A percentile compares a stretch with the other conserved stretches of the same genome.
phyloP scores from a whole-genome alignment of 2,888 invertebrate species.

The Acrocera orbiculus region DNA sequence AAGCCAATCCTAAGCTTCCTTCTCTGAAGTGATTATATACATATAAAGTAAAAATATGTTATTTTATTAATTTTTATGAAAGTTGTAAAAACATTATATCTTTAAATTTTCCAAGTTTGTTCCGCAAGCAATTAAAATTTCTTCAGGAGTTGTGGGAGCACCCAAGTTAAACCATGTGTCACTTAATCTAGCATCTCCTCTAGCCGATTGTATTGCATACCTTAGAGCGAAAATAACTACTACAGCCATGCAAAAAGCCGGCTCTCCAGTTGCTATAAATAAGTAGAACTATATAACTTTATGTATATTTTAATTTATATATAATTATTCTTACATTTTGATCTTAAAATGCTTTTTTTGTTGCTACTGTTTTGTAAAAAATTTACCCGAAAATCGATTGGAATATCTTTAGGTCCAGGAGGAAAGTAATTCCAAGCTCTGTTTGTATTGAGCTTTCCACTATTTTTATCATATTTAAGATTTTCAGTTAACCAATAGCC shows the following conservation, averaged over 20 bases:
- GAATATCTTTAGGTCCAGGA: constrained; percentile 52
- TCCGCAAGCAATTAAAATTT: not conserved
- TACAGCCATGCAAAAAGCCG: constrained; percentile 34
- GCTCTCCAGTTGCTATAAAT: constrained; percentile 37
- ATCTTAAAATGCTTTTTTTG: constrained; percentile 42
- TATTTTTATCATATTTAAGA: constrained; percentile 36
- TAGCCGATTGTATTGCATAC: constrained; percentile 40
- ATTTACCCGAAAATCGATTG: constrained; percentile 44
- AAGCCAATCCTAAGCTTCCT: too few species aligned
- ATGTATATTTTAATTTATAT: constrained; percentile 29
- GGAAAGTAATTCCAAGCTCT: constrained; percentile 59
- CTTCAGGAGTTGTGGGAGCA: constrained; percentile 29
- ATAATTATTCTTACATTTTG: constrained; percentile 43
- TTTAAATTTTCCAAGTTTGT: too few species aligned
- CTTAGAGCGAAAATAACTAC: constrained; percentile 41
- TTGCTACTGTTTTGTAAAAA: constrained; percentile 44
- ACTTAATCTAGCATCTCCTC: constrained; percentile 40
- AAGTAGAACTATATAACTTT: constrained; percentile 4
- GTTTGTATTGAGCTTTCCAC: constrained; percentile 45
- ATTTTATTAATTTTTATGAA: too few species aligned
- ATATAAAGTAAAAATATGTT: too few species aligned
- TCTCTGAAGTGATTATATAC: too few species aligned
- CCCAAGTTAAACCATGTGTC: constrained; percentile 40
- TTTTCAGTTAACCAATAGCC: constrained; percentile 57
- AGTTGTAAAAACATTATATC: too few species aligned